Percentiles rank a stretch among this genome's conserved stretches.
Conservation (phyloP, 1,140 invertebrate species). For the Habropoda laboriosa region DNA sequence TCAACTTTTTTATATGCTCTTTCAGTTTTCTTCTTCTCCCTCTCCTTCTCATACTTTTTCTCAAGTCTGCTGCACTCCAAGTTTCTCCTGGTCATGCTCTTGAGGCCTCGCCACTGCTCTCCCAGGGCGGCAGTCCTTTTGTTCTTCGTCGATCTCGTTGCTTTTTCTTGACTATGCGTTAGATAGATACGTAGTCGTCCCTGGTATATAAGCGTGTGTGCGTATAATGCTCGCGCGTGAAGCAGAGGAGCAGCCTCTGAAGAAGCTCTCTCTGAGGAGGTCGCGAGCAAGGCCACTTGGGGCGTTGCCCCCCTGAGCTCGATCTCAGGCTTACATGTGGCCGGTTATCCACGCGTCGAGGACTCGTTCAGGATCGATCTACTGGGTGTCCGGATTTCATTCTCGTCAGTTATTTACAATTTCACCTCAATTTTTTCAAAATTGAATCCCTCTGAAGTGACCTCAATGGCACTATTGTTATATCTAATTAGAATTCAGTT, state of each 20-base stretch:
- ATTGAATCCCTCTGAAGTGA: no score
- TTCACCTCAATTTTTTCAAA: background rate
- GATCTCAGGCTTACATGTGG: conserved; percentile 37
- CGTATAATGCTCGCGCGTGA: background rate
- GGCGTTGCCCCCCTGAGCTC: conserved; percentile 75
- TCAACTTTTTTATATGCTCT: no score
- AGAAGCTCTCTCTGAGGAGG: conserved; percentile 69
- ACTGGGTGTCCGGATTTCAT: conserved; percentile 10
- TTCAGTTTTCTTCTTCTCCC: no score
- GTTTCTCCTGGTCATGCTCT: background rate
- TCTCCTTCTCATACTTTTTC: no score
- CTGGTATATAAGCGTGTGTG: background rate
- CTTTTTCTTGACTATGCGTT: conserved; percentile 17
- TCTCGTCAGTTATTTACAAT: background rate
- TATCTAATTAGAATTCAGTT: background rate
- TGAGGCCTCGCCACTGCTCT: background rate
- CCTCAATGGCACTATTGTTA: background rate
- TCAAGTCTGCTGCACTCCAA: no score
- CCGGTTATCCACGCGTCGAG: conserved; percentile 3
- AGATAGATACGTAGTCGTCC: background rate
- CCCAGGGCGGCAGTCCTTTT: background rate
- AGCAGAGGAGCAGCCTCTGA: conserved; percentile 25
- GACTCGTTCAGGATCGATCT: conserved; percentile 25
- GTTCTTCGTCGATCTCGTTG: background rate
- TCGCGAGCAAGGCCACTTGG: conserved; percentile 80